These are phyloP conservation scores for Nomada ruficornis DNA, from an alignment of 2,888 invertebrate genomes.

Conservation along the genomic window DNA sequence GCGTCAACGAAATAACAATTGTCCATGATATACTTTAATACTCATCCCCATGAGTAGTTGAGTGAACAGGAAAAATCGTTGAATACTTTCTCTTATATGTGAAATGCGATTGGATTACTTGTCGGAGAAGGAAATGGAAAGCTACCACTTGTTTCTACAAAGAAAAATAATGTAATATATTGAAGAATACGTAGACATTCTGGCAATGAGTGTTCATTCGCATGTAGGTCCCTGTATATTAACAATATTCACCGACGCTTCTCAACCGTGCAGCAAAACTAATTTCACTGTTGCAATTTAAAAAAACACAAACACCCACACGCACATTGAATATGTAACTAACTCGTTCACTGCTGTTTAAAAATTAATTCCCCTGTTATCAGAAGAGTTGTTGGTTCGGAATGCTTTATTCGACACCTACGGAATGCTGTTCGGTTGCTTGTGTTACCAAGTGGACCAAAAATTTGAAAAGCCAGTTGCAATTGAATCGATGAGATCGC, in stretches of 20 bases:
- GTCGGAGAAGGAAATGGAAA: slow-evolving; percentile 21
- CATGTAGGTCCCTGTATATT: slow-evolving; percentile 53
- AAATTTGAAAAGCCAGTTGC: too few relatives aligned
- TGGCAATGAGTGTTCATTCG: slow-evolving; percentile 69
- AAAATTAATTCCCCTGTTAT: not conserved
- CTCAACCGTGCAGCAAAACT: slow-evolving; percentile 22
- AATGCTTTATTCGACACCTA: too few relatives aligned
- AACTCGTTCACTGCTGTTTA: not conserved
- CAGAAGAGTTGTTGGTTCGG: too few relatives aligned
- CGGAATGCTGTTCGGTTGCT: too few relatives aligned
- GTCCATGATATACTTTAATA: not conserved
- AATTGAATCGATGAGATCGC: too few relatives aligned
- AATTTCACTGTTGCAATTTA: not conserved
- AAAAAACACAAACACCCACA: not conserved
- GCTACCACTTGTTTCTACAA: slow-evolving; percentile 18
- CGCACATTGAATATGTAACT: slow-evolving; percentile 1
- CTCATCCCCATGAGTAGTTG: not conserved
- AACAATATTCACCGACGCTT: slow-evolving; percentile 39
- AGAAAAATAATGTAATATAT: slow-evolving; percentile 26
- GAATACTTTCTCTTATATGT: slow-evolving; percentile 9
- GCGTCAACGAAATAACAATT: not conserved
- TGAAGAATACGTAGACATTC: slow-evolving; percentile 52
- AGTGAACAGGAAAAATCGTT: slow-evolving; percentile 12
- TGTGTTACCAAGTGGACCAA: too few relatives aligned
- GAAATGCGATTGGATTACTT: slow-evolving; percentile 15